A percentile compares a stretch with the other conserved stretches of the same genome.
Conservation (phyloP, 2,888 invertebrate species). For the Punctoribates punctum region DNA sequence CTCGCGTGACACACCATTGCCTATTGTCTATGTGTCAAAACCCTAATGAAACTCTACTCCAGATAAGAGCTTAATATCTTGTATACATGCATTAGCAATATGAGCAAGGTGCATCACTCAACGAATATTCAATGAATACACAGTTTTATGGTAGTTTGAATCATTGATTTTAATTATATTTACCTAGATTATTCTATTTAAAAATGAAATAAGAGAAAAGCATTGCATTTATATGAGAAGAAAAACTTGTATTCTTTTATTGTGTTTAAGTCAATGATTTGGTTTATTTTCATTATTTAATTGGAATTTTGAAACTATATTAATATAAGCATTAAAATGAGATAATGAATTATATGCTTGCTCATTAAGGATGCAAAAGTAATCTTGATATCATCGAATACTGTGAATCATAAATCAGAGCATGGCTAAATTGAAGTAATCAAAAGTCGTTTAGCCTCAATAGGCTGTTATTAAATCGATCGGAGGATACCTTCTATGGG, state of each 20-base stretch:
- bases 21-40: slow-evolving; percentile 1
- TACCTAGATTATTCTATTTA: too few relatives aligned
- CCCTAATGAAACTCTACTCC: not conserved
- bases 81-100: not conserved
- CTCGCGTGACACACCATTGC: not conserved
- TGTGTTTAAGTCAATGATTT: too few relatives aligned
- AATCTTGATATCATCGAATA: slow-evolving; percentile 1
- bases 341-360: too few relatives aligned
- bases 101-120: not conserved
- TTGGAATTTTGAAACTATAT: not conserved
- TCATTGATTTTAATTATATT: too few relatives aligned
- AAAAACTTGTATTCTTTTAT: too few relatives aligned
- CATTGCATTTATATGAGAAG: too few relatives aligned
- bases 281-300: not conserved
- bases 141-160: too few relatives aligned
- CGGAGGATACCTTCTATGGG: not conserved
- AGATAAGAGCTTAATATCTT: too few relatives aligned
- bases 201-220: too few relatives aligned
- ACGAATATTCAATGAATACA: too few relatives aligned
- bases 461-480: slow-evolving; percentile 33
- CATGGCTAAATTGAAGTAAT: slow-evolving; percentile 20
- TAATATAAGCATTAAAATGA: too few relatives aligned
- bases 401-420: slow-evolving; percentile 32
- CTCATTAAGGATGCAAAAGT: not conserved
- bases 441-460: slow-evolving; percentile 34